Evolutionary conservation across 2,113 vertebrate genomes (phyloP).

Genomic region (Amazona guildingii): DNA sequence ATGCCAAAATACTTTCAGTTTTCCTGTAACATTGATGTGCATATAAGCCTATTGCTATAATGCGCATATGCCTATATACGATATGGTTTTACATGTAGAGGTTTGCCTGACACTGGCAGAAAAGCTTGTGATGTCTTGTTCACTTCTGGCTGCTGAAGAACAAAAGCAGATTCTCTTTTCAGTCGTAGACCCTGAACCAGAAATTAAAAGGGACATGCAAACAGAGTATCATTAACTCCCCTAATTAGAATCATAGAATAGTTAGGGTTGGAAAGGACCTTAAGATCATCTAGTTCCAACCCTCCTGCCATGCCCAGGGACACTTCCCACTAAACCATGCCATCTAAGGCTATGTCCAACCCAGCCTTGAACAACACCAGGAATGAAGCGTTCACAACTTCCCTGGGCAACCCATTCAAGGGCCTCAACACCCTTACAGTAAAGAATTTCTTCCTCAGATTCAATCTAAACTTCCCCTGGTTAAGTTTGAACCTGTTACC

Average conservation of each 20-base stretch:
- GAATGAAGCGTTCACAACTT: too few relatives aligned
- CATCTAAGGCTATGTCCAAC: too few relatives aligned
- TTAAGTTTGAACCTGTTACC: too few relatives aligned
- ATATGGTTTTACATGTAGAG: neutral
- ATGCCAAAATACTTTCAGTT: neutral
- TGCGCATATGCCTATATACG: neutral
- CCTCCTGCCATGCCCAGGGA: too few relatives aligned
- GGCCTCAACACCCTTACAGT: too few relatives aligned
- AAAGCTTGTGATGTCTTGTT: neutral
- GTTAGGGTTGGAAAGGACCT: too few relatives aligned
- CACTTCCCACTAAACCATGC: too few relatives aligned
- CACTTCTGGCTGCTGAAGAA: neutral
- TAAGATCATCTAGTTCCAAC: too few relatives aligned
- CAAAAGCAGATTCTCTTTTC: neutral
- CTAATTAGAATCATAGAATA: neutral
- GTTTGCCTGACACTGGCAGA: neutral
- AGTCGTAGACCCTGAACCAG: neutral
- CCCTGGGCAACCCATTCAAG: too few relatives aligned
- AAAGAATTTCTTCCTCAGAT: too few relatives aligned
- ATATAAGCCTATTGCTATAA: neutral
- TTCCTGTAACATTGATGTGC: neutral
- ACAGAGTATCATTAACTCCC: neutral
- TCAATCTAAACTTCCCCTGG: too few relatives aligned
- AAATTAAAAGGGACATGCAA: neutral
- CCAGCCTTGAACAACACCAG: too few relatives aligned